Evolutionary conservation across 2,888 invertebrate species (phyloP).

Genomic region (Mesoligia furuncula): DNA sequence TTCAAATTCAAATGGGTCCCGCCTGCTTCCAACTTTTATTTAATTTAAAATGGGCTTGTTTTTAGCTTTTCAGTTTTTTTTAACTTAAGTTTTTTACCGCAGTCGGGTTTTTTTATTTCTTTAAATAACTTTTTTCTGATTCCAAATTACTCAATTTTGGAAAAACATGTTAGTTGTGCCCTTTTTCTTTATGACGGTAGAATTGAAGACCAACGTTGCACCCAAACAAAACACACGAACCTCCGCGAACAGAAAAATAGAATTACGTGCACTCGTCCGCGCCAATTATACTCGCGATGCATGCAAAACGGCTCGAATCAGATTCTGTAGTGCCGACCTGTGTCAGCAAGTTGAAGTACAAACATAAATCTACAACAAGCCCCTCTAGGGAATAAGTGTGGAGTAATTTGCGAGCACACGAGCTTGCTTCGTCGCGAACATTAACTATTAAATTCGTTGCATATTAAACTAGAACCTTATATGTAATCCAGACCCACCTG

Average conservation of each 20-base stretch:
- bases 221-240: slow-evolving; percentile 38
- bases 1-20: too few relatives aligned
- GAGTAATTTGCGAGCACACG: slow-evolving; percentile 88
- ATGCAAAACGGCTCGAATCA: slow-evolving; percentile 70
- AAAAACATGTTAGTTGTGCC: too few relatives aligned
- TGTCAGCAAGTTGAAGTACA: slow-evolving; percentile 82
- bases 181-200: too few relatives aligned
- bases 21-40: too few relatives aligned
- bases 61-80: too few relatives aligned
- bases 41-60: too few relatives aligned
- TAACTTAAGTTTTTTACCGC: too few relatives aligned
- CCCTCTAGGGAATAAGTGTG: slow-evolving; percentile 85
- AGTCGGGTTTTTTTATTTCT: too few relatives aligned
- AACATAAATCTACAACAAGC: slow-evolving; percentile 84
- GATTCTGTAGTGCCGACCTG: slow-evolving; percentile 78
- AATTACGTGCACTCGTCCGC: slow-evolving; percentile 56
- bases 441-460: slow-evolving; percentile 91
- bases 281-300: slow-evolving; percentile 65
- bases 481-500: slow-evolving; percentile 82
- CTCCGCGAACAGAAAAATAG: slow-evolving; percentile 52
- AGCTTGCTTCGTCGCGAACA: slow-evolving; percentile 84
- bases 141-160: too few relatives aligned
- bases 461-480: slow-evolving; percentile 87
- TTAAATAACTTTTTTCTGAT: too few relatives aligned
- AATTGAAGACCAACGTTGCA: slow-evolving; percentile 23